A percentile compares a stretch with the other conserved stretches of the same genome.
Evolutionary conservation across 2,888 invertebrate species (phyloP).

Genomic region (Drosophila peninsularis): DNA sequence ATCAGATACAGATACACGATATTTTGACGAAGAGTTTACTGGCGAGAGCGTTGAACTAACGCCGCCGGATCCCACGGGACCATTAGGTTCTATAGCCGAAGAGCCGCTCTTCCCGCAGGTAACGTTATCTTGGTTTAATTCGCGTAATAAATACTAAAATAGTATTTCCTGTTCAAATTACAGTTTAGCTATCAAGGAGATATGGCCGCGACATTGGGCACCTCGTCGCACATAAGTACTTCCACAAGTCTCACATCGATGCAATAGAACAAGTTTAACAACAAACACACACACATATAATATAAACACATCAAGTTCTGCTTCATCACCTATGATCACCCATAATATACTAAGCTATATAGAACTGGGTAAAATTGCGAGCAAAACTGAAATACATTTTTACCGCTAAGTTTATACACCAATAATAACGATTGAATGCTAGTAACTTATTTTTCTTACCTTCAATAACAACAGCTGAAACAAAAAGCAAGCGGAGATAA

Average conservation of each 20-base stretch:
- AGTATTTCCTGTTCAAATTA: slow-evolving; percentile 6
- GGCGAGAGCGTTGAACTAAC: slow-evolving; percentile 98
- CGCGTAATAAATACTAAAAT: not conserved
- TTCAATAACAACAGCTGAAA: slow-evolving; percentile 37
- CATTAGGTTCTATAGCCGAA: slow-evolving; percentile 88
- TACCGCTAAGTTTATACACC: slow-evolving; percentile 60
- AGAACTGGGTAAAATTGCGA: slow-evolving; percentile 53
- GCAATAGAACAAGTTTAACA: slow-evolving; percentile 83
- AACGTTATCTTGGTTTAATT: slow-evolving; percentile 17
- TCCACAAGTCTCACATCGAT: slow-evolving; percentile 85
- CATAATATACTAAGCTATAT: slow-evolving; percentile 64
- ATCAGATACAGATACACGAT: slow-evolving; percentile 97
- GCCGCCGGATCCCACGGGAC: slow-evolving; percentile 91
- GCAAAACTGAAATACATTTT: slow-evolving; percentile 54
- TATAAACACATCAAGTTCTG: slow-evolving; percentile 64
- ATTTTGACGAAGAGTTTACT: slow-evolving; percentile 99
- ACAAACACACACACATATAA: slow-evolving; percentile 37
- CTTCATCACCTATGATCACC: slow-evolving; percentile 63
- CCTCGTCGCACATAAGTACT: slow-evolving; percentile 87
- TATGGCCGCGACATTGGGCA: slow-evolving; percentile 88
- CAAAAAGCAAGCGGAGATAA: slow-evolving; percentile 33
- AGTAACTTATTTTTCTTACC: slow-evolving; percentile 72
- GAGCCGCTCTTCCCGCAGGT: slow-evolving; percentile 88
- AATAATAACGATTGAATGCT: slow-evolving; percentile 64
- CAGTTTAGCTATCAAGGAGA: slow-evolving; percentile 91